Evolutionary conservation across 1,140 invertebrate species (phyloP), one percentile per base, ranked within the genome.

Genomic region (Listronotus bonariensis): DNA sequence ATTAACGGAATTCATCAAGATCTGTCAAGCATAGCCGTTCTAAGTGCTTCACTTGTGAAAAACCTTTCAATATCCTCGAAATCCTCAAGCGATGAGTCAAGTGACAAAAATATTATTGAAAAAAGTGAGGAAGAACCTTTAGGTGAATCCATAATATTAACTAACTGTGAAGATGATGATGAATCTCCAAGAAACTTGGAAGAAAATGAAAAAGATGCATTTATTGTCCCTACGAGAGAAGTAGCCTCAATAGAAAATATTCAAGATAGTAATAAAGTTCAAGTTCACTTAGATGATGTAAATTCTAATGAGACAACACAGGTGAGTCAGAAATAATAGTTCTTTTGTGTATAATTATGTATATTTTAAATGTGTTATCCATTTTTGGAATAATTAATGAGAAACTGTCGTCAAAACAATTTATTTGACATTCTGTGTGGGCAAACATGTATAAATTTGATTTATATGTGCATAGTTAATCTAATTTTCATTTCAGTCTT

Each of bases 51-150:
- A 18, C 42, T 73, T 0, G 60, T 67, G 11, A 73, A 64, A 62
- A 73, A 69, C 41, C 34, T 71, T 10, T 70, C 69, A 17, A 32
- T 51, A 11, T 71, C 71, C 4, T 71, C 71, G 7, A 72, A 68
- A 52, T 72, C 71, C 18, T 73, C 68, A 8, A 74, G 69, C 51
- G 57, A 60, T 45, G 64, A 66, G 11, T 60, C 49, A 20, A 73
- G 65, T 65, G 65, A 69, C 46, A 70, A 71, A 55, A 70, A 71
- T 55, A 55, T 70, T 32, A 31, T 56, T 42, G 68, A 69, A 60
- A 64, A 72, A 45, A 66, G 65, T 59, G 62, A 65, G 36, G 63
- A 72, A n/a, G 65, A 68, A 32, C 64, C 56, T 66, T 20, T 66
- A 40, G 64, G 64, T n/a, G 64, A 66, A 45, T 40, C 51, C 14